Percentiles rank a stretch among this genome's conserved stretches.
These are phyloP conservation scores for Coenobita brevimanus DNA, from an alignment of 1,140 invertebrate species.

Conservation along the genomic window DNA sequence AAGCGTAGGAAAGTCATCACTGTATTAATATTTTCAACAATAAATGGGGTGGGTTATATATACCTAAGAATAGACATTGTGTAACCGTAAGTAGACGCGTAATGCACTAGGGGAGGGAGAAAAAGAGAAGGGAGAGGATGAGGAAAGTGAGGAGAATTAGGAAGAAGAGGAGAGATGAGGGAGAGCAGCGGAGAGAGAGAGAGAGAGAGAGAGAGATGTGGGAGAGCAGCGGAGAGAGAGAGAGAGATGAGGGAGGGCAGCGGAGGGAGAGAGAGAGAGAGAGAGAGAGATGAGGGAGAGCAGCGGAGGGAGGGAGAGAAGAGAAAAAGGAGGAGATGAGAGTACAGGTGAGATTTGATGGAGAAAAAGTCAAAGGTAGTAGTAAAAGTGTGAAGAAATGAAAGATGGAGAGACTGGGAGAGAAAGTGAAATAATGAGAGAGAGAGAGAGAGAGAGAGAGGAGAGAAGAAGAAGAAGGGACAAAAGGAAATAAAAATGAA, in stretches of 20 bases:
- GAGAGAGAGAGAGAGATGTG: background rate
- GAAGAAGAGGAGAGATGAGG: no score
- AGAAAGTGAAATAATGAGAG: background rate
- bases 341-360: background rate
- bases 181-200: conserved; percentile 1
- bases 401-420: background rate
- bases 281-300: background rate
- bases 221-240: background rate
- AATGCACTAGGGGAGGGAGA: no score
- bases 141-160: no score
- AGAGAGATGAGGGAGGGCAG: background rate
- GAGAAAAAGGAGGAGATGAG: background rate
- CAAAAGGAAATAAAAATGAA: background rate
- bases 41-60: no score
- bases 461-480: background rate
- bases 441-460: no score
- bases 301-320: background rate
- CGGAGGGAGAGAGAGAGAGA: background rate
- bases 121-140: no score
- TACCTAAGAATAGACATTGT: no score
- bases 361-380: background rate
- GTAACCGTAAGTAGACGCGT: no score
- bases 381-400: background rate
- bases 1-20: no score
- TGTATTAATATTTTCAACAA: no score